These are phyloP conservation scores for Protaetia brevitarsis DNA, from an alignment of 1,140 invertebrate species.

Conservation along the genomic window DNA sequence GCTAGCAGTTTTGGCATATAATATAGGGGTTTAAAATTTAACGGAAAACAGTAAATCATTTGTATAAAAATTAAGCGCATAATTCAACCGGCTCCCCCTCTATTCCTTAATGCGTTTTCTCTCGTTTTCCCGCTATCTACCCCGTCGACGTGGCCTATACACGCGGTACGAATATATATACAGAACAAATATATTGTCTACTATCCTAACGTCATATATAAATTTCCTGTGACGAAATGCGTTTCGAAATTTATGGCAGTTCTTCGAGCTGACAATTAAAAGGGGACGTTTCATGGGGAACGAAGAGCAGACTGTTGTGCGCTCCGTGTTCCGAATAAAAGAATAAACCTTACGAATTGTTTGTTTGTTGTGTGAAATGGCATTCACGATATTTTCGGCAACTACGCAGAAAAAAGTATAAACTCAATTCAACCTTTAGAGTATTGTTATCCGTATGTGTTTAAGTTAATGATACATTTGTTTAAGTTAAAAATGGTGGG, in stretches of 20 bases:
- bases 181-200: constrained; percentile 16
- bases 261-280: constrained; percentile 8
- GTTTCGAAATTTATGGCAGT: constrained; percentile 11
- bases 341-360: too few relatives aligned
- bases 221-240: constrained; percentile 11
- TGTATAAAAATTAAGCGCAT: constrained; percentile 16
- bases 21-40: constrained; percentile 16
- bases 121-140: not conserved
- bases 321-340: too few relatives aligned
- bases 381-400: too few relatives aligned
- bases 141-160: too few relatives aligned
- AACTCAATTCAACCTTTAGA: too few relatives aligned
- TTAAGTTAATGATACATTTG: too few relatives aligned
- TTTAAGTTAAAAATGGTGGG: too few relatives aligned
- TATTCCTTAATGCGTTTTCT: constrained; percentile 13
- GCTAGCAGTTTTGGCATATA: not conserved
- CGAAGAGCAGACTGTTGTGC: too few relatives aligned
- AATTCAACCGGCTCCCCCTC: constrained; percentile 8
- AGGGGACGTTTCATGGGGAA: not conserved
- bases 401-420: too few relatives aligned
- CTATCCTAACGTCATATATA: not conserved
- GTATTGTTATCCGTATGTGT: too few relatives aligned
- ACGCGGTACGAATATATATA: not conserved
- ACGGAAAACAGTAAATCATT: constrained; percentile 16
- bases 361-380: too few relatives aligned